Conservation (phyloP, 1,140 invertebrate species). For the Arctopsyche grandis region DNA sequence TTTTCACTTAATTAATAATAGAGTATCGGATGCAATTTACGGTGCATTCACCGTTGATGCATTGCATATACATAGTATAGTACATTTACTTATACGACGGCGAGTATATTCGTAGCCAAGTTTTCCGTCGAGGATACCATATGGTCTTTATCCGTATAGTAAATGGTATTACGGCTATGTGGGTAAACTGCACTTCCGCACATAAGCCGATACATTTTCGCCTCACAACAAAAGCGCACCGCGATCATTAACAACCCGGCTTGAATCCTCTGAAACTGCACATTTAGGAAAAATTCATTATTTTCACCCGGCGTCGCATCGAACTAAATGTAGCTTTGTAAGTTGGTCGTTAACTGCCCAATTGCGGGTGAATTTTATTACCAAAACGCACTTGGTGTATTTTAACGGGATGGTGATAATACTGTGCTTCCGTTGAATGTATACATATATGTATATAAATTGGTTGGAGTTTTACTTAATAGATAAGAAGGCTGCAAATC, state of each 20-base stretch:
- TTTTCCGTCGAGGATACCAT: not conserved
- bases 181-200: slow-evolving; percentile 24
- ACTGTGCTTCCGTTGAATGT: too few species aligned
- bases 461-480: too few species aligned
- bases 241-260: not conserved
- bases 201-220: not conserved
- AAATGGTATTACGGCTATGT: slow-evolving; percentile 13
- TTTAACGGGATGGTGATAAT: too few species aligned
- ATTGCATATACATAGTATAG: not conserved
- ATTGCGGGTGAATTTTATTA: too few species aligned
- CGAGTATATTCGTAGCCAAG: slow-evolving; percentile 5
- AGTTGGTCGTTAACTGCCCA: too few species aligned
- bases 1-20: too few species aligned
- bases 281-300: not conserved
- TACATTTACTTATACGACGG: not conserved
- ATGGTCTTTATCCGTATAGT: slow-evolving; percentile 4
- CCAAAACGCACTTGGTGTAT: too few species aligned
- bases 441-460: too few species aligned
- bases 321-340: too few species aligned
- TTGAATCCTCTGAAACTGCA: not conserved
- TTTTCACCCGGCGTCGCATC: not conserved
- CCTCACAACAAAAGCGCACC: slow-evolving; percentile 5
- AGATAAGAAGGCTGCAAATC: too few species aligned
- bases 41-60: too few species aligned
- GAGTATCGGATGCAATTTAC: too few species aligned